Evolutionary conservation across 92 coral and sea anemone genomes (phyloP).

Genomic region (Plumapathes pennacea): DNA sequence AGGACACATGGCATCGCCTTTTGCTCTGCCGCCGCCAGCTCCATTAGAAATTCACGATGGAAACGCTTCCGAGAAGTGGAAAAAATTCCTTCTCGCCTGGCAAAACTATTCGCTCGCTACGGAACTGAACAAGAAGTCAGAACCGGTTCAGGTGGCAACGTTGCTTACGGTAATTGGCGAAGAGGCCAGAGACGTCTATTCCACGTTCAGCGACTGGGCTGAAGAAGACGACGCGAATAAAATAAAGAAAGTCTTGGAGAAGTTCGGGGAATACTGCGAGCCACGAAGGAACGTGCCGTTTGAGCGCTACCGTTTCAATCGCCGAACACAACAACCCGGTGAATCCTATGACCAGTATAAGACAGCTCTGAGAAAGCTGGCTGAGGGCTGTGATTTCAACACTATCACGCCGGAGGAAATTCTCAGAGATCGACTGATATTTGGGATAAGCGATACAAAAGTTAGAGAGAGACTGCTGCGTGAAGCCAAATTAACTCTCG

Average conservation of each 20-base stretch:
- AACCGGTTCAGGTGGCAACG: constrained; percentile 30
- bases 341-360: constrained; percentile 54
- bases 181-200: constrained; percentile 46
- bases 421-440: constrained; percentile 30
- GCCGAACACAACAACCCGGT: constrained; percentile 34
- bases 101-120: constrained; percentile 11
- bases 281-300: constrained; percentile 57
- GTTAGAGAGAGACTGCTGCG: constrained; percentile 43
- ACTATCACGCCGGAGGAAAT: constrained; percentile 50
- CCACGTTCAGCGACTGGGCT: constrained; percentile 21
- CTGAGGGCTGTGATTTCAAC: constrained; percentile 45
- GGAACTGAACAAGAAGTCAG: constrained; percentile 18
- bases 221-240: constrained; percentile 24
- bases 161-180: constrained; percentile 45
- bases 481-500: constrained; percentile 16
- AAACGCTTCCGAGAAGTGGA: constrained; percentile 1
- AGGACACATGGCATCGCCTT: neutral
- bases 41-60: neutral
- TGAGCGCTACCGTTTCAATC: constrained; percentile 46
- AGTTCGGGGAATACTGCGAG: constrained; percentile 41
- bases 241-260: constrained; percentile 13
- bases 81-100: constrained; percentile 8
- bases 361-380: constrained; percentile 48
- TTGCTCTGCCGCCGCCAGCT: neutral
- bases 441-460: constrained; percentile 43